phyloP scores from a whole-genome alignment of 2,888 invertebrate genomes.

The Panopea generosa region DNA sequence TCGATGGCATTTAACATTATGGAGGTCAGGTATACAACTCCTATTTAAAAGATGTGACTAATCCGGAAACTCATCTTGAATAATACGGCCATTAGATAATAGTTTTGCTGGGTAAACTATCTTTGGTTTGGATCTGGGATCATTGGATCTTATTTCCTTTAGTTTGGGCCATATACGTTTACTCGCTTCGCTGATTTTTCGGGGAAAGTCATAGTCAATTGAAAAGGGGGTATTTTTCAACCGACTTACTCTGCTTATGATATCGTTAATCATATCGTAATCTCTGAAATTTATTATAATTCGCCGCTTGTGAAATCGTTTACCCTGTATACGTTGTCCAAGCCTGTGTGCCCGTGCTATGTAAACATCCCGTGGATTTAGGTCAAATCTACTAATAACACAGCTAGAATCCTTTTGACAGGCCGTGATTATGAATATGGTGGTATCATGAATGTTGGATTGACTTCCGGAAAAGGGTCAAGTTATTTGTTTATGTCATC shows the following conservation, averaged over 20 bases:
- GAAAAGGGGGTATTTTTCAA: slow-evolving; percentile 13
- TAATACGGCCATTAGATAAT: slow-evolving; percentile 8
- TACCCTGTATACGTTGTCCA: slow-evolving; percentile 1
- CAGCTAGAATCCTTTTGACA: no score
- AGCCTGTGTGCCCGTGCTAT: slow-evolving; percentile 28
- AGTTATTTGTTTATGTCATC: no score
- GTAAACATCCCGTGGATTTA: slow-evolving; percentile 18
- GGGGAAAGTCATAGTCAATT: slow-evolving; percentile 26
- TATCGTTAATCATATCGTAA: slow-evolving; percentile 11
- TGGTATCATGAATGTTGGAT: no score
- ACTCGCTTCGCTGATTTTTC: slow-evolving; percentile 29
- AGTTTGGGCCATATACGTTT: slow-evolving; percentile 11
- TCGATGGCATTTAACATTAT: no score
- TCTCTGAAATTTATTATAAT: slow-evolving; percentile 38
- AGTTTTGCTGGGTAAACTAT: slow-evolving; percentile 24
- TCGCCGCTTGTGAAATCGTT: slow-evolving; percentile 18
- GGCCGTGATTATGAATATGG: no score
- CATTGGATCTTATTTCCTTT: slow-evolving; percentile 3
- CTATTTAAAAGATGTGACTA: neutral
- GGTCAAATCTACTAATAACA: no score
- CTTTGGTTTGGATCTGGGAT: neutral
- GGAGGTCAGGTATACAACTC: neutral
- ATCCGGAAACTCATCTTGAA: slow-evolving; percentile 11
- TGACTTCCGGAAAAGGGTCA: no score
- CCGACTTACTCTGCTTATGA: slow-evolving; percentile 10